Percentiles rank a stretch among this genome's conserved stretches.
These are phyloP conservation scores for Trachymyrmex cornetzi DNA, from an alignment of 1,140 invertebrate genomes.

Conservation along the genomic window DNA sequence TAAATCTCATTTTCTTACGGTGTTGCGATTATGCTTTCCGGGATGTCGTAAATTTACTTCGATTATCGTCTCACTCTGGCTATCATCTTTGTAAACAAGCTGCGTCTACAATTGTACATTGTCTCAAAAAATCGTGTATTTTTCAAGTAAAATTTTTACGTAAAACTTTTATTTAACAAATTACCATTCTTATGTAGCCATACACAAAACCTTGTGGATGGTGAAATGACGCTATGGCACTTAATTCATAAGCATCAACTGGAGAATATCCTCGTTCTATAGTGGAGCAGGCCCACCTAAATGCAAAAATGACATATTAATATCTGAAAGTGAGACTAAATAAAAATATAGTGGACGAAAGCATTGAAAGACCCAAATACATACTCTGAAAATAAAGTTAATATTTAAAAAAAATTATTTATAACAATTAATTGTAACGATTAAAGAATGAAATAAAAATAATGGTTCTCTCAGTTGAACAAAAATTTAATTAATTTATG, in stretches of 20 bases:
- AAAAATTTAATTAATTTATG: no score
- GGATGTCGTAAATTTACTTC: slow-evolving; percentile 95
- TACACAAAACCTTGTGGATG: slow-evolving; percentile 94
- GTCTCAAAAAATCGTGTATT: background rate
- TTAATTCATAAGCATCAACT: slow-evolving; percentile 93
- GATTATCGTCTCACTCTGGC: slow-evolving; percentile 95
- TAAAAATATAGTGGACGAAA: background rate
- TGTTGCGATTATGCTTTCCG: slow-evolving; percentile 93
- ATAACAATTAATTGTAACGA: no score
- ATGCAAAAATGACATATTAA: slow-evolving; percentile 21
- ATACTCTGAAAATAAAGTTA: background rate
- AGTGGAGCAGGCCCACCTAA: slow-evolving; percentile 94
- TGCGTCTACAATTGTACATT: slow-evolving; percentile 89
- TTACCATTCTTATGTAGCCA: slow-evolving; percentile 95
- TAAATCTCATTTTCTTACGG: slow-evolving; percentile 86
- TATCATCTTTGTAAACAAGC: slow-evolving; percentile 94
- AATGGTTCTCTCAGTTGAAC: no score
- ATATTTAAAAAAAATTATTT: no score
- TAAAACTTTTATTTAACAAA: background rate
- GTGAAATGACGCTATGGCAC: slow-evolving; percentile 96
- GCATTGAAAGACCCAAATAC: background rate
- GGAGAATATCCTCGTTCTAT: slow-evolving; percentile 95
- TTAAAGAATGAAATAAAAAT: no score
- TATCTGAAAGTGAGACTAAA: background rate
- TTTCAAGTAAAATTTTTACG: background rate